Evolutionary conservation across 2,113 vertebrate species (phyloP), one percentile per base, ranked within the genome.

Genomic region (Epinephelus lanceolatus): DNA sequence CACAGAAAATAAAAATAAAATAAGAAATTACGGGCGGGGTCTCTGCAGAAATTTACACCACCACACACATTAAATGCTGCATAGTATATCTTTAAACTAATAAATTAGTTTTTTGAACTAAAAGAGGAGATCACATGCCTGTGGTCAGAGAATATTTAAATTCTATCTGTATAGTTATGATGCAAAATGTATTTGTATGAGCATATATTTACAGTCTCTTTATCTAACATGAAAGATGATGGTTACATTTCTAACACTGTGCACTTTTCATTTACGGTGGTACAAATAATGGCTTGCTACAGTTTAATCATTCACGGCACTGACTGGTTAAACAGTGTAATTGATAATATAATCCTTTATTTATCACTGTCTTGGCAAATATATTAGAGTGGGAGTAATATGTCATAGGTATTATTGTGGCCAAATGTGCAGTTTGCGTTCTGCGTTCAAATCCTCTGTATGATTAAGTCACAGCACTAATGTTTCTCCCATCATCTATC

Each of bases 341-440:
- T 23, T 87, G 11, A 45, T 45, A 45, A 45, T 51, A 70, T 75
- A 61, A 61, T 2, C 23, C 4, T 76, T 56, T 49, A 83, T 88
- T 42, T 40, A 75, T 91, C 72, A 75, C 40, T 42, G 71, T 69
- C 79, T 70, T 56, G 12, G 65, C 57, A 65, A 78, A 80, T 78
- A 59, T 73, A 78, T 17, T 76, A 25, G n/a, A 57, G 71, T 83
- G 27, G 55, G 63, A 88, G 53, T 52, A 53, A 49, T 68, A 70
- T 67, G 76, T 85, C 77, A 75, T 25, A 42, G 25, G 40, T 80
- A 67, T 86, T 80, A 85, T 81, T 82, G 83, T 83, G 86, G 71
- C 81, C 33, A 88, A 86, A 85, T 55, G 76, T 71, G 76, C 62
- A 69, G 80, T 91, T 91, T 92, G 86, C 78, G 61, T 81, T 92